A percentile compares a stretch with the other conserved stretches of the same genome.
Evolutionary conservation across 2,888 invertebrate species (phyloP).

Genomic region (Chloroclysta siterata): DNA sequence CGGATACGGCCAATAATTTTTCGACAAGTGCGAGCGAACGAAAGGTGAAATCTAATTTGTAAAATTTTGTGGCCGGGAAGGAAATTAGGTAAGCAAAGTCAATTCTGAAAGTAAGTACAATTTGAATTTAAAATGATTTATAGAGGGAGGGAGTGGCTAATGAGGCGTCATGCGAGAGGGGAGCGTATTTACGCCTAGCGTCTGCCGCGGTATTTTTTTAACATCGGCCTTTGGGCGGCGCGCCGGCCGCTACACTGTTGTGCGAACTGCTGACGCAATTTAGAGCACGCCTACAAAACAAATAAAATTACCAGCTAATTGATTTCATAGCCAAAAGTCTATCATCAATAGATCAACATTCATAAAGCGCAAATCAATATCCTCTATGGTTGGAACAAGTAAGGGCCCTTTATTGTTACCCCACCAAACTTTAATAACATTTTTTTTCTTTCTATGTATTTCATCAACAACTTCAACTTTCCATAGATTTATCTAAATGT

Average conservation of each 20-base stretch:
- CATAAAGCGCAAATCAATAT: conserved; percentile 14
- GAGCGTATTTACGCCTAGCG: conserved; percentile 76
- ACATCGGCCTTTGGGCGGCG: conserved; percentile 66
- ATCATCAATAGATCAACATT: conserved; percentile 16
- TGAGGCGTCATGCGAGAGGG: conserved; percentile 83
- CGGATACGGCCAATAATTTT: conserved; percentile 70
- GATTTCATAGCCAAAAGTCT: conserved; percentile 37
- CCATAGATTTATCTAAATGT: background rate
- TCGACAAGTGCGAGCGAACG: conserved; percentile 59
- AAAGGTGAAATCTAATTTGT: conserved; percentile 80
- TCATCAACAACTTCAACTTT: conserved; percentile 11
- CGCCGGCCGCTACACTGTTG: conserved; percentile 47
- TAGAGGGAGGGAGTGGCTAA: conserved; percentile 83
- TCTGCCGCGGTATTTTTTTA: conserved; percentile 61
- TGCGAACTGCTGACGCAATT: conserved; percentile 57
- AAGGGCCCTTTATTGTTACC: background rate
- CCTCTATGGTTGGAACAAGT: background rate
- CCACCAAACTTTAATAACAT: conserved; percentile 1
- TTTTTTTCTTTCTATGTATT: conserved; percentile 8
- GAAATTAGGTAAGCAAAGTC: conserved; percentile 82
- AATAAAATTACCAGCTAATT: conserved; percentile 53
- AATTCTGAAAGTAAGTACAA: conserved; percentile 82
- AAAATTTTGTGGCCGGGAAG: conserved; percentile 75
- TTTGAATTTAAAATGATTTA: conserved; percentile 85
- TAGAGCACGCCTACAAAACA: conserved; percentile 60